phyloP scores from a whole-genome alignment of 2,113 vertebrate genomes.

The Cyrtonyx montezumae region DNA sequence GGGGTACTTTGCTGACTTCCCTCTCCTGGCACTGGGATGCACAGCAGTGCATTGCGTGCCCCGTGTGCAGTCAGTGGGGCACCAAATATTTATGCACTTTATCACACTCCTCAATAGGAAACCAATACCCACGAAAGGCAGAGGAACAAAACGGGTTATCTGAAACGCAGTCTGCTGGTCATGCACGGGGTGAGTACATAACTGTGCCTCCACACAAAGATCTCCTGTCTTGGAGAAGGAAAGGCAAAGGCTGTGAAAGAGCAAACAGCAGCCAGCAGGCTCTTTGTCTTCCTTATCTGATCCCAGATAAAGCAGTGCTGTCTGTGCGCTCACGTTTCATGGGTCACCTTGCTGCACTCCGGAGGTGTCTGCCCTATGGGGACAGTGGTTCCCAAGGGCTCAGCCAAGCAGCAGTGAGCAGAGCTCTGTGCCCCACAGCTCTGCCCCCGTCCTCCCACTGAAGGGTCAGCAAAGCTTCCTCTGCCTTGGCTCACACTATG shows the following conservation, averaged over 20 bases:
- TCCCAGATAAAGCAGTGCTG: not conserved
- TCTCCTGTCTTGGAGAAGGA: not conserved
- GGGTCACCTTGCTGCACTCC: not conserved
- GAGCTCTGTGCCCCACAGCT: not conserved
- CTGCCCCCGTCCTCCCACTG: rapidly evolving
- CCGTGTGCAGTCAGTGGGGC: not conserved
- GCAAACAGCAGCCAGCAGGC: not conserved
- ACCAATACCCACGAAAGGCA: not conserved
- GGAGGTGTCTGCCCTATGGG: rapidly evolving
- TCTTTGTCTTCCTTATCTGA: not conserved
- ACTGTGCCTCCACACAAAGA: not conserved
- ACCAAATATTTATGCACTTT: constrained; percentile 43
- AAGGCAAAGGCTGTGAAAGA: not conserved
- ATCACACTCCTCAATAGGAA: not conserved
- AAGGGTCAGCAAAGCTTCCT: not conserved
- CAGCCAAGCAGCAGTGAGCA: not conserved
- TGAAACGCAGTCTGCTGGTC: not conserved
- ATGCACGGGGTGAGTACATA: not conserved
- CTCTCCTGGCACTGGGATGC: not conserved
- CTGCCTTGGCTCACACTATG: rapidly evolving
- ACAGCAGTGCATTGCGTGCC: not conserved
- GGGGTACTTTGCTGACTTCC: not conserved
- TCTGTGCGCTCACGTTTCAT: rapidly evolving
- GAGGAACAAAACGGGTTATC: constrained; percentile 41
- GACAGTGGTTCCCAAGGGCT: not conserved